Conservation (phyloP, 2,888 invertebrate species). For the Drosophila subquinaria region DNA sequence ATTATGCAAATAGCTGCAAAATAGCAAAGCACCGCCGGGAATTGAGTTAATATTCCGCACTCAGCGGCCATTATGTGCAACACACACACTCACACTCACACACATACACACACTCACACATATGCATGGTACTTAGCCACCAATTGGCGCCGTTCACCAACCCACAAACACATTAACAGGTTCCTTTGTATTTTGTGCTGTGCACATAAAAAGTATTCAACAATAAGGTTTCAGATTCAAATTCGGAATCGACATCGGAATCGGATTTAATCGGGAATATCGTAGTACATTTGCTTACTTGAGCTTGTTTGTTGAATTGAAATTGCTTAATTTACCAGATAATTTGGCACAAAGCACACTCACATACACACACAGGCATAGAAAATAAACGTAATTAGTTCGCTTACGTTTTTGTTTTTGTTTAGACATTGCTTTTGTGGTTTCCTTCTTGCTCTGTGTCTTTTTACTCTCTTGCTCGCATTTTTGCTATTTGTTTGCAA, state of each 20-base stretch:
- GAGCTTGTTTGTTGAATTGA: constrained; percentile 68
- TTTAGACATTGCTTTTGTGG: constrained; percentile 48
- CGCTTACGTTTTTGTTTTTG: constrained; percentile 39
- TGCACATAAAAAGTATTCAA: constrained; percentile 29
- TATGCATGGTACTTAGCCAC: not conserved
- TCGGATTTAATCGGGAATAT: constrained; percentile 8
- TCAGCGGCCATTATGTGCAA: constrained; percentile 55
- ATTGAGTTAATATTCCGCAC: constrained; percentile 31
- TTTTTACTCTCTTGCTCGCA: constrained; percentile 20
- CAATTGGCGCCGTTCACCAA: not conserved
- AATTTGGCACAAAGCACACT: constrained; percentile 61
- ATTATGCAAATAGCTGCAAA: constrained; percentile 28
- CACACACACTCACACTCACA: not conserved
- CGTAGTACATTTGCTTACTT: constrained; percentile 32
- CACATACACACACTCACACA: not conserved
- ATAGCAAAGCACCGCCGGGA: constrained; percentile 23
- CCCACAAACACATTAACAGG: constrained; percentile 26
- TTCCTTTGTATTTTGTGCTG: constrained; percentile 32
- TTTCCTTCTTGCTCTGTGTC: constrained; percentile 14
- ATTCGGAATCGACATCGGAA: constrained; percentile 6
- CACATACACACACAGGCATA: constrained; percentile 14
- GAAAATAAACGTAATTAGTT: constrained; percentile 59
- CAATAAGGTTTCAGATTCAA: constrained; percentile 26
- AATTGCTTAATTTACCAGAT: constrained; percentile 81
- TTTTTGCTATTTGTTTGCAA: constrained; percentile 50